A percentile compares a stretch with the other conserved stretches of the same genome.
These are phyloP conservation scores for Dioctria linearis DNA, from an alignment of 2,888 invertebrate genomes.

Conservation along the genomic window DNA sequence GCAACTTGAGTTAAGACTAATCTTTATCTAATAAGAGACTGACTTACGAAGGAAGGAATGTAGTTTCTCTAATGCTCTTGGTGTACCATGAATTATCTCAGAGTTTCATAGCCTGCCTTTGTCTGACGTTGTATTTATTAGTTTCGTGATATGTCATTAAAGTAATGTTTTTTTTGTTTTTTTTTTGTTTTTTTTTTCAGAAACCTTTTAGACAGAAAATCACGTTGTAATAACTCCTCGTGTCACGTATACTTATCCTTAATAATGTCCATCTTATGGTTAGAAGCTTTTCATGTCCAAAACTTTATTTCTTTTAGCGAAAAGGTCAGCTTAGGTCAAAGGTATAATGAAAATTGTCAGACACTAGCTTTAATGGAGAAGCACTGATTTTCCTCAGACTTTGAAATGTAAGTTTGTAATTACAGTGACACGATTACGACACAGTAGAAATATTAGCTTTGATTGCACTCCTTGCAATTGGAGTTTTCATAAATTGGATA, in stretches of 20 bases:
- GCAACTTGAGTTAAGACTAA: constrained; percentile 15
- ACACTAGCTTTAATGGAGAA: no score
- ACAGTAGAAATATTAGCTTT: background rate
- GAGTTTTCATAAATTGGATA: background rate
- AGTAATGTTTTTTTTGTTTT: constrained; percentile 7
- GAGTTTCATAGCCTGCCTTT: constrained; percentile 23
- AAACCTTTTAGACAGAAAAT: constrained; percentile 37
- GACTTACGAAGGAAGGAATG: constrained; percentile 19
- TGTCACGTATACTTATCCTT: constrained; percentile 20
- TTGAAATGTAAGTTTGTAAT: no score
- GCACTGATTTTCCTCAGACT: no score
- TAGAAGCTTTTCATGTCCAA: background rate
- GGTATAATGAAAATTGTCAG: constrained; percentile 6
- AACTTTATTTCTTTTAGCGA: constrained; percentile 18
- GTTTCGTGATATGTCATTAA: constrained; percentile 50
- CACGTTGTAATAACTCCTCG: background rate
- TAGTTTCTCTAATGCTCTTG: constrained; percentile 12
- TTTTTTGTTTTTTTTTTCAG: background rate
- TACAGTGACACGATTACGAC: background rate
- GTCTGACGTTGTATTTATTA: constrained; percentile 45
- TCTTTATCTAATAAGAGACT: constrained; percentile 37
- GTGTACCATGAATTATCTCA: constrained; percentile 24
- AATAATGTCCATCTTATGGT: constrained; percentile 13
- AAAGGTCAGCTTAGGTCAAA: constrained; percentile 12
- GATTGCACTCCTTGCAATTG: background rate